Evolutionary conservation across 2,797 vertebrate species (phyloP).

Genomic region (Parauchenoglanis ngamensis): DNA sequence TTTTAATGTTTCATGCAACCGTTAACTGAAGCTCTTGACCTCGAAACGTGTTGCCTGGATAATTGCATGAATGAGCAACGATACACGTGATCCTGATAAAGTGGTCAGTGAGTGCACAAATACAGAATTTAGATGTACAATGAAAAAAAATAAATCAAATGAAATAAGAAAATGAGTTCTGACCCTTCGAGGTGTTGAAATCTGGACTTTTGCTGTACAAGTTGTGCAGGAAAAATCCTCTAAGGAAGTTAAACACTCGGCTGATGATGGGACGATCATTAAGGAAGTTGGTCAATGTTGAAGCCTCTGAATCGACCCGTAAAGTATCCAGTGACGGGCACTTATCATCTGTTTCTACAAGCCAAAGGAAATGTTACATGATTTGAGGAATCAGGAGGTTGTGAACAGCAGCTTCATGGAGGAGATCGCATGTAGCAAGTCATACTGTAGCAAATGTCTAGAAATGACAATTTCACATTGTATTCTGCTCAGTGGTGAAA

Average conservation of each 20-base stretch:
- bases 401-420: too few relatives aligned
- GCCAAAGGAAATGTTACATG: conserved; percentile 4
- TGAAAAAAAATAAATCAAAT: background rate
- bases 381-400: too few relatives aligned
- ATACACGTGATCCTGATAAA: background rate
- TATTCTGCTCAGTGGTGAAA: too few relatives aligned
- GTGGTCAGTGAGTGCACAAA: background rate
- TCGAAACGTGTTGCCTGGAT: background rate
- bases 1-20: background rate
- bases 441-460: too few relatives aligned
- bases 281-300: conserved; percentile 72
- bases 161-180: background rate
- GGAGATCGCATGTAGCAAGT: too few relatives aligned
- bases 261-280: conserved; percentile 74
- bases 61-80: background rate
- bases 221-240: conserved; percentile 78
- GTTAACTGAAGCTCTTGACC: background rate
- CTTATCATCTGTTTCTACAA: conserved; percentile 18
- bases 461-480: too few relatives aligned
- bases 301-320: conserved; percentile 62
- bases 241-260: conserved; percentile 80
- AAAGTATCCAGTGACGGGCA: conserved; percentile 21
- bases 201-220: conserved; percentile 71
- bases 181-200: conserved; percentile 80
- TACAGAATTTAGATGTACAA: background rate